Percentiles rank a stretch among this genome's conserved stretches.
Evolutionary conservation across 1,140 invertebrate genomes (phyloP).

Genomic region (Ostrea denselamellosa): DNA sequence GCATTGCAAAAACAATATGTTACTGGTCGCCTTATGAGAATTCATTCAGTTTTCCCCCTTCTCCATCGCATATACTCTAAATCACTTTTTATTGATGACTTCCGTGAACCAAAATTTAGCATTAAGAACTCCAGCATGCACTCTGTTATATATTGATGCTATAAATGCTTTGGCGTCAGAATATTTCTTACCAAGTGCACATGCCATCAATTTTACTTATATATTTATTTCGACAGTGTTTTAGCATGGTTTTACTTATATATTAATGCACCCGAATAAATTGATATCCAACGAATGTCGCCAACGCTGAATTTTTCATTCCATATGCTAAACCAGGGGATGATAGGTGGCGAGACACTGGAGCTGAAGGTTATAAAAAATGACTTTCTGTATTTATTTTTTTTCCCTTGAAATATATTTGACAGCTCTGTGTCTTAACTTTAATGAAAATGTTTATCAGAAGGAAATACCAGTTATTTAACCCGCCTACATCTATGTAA

Average conservation of each 20-base stretch:
- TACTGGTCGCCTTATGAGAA: neutral
- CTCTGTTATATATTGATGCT: neutral
- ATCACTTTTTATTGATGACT: neutral
- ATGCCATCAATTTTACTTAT: neutral
- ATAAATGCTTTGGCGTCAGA: slow-evolving; percentile 25
- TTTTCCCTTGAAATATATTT: too few relatives aligned
- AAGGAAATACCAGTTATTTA: too few relatives aligned
- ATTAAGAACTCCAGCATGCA: neutral
- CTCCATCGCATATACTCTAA: neutral
- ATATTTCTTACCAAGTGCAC: neutral
- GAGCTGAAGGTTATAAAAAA: too few relatives aligned
- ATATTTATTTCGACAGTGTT: neutral
- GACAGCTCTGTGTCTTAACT: too few relatives aligned
- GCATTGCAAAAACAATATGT: neutral
- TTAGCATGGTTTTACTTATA: neutral
- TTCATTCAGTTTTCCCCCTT: neutral
- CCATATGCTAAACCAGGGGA: too few relatives aligned
- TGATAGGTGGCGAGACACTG: too few relatives aligned
- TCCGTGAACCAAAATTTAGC: neutral
- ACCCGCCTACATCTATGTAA: too few relatives aligned
- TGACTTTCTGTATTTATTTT: too few relatives aligned
- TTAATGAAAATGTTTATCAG: too few relatives aligned
- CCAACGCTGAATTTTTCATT: too few relatives aligned
- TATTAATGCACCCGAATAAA: neutral
- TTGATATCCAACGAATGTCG: neutral